Evolutionary conservation across 92 coral and sea anemone genomes (phyloP), one percentile per base, ranked within the genome.

Genomic region (Zoanthus solanderi): DNA sequence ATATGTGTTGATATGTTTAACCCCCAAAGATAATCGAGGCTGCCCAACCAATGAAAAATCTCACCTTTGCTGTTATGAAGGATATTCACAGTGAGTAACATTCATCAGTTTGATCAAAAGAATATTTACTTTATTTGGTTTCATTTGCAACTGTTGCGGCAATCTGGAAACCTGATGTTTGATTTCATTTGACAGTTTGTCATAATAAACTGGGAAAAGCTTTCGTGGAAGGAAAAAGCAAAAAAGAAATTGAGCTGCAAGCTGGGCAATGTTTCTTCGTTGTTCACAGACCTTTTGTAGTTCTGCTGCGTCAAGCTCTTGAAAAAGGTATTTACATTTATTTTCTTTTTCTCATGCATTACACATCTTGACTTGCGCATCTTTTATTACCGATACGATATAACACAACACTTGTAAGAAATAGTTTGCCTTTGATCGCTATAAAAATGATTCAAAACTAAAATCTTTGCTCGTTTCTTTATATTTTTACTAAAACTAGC

Each of bases 211-310:
- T 77, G 5, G 29, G 2, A 7, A 3, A 7, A 8, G 83, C 83
- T 15, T 53, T 77, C 48, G 1, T 0, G 48, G 4, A 15, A 1
- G 6, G 28, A 15, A 56, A 13, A 5, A 4, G 44, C 16, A 16
- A 31, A 11, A 15, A 18, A 52, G 45, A 53, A 17, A 52, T 77
- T 30, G 83, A 53, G 44, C 14, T 23, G 18, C 68, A 28, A 17
- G 83, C 83, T 77, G 83, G 83, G 28, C 63, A 28, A 2, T 77
- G 83, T 57, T 77, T 77, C 66, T 77, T 77, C 11, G 83, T 77
- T 28, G 32, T 77, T 0, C 83, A 77, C 83, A 77, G 83, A 37
- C 83, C 83, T 30, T 54, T 77, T 32, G 46, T 77, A 15, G 58
- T 77, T 32, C 14, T 57, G 68, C 18, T 77, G 47, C 83, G 83